phyloP scores from a whole-genome alignment of 92 coral and sea anemone genomes.

The Actinernus sp. region DNA sequence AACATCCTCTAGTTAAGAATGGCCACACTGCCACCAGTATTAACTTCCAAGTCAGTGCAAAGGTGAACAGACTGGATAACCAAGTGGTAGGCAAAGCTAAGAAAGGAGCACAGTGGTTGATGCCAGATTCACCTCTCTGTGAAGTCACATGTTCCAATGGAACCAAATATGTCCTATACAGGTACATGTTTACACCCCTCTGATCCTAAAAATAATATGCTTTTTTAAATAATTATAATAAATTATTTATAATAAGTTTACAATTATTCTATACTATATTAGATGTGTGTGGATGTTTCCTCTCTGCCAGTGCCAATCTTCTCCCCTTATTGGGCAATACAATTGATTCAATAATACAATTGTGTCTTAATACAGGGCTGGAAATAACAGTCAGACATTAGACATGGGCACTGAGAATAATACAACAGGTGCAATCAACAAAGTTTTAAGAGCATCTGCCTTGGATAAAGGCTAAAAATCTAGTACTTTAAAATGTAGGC shows the following conservation, averaged over 20 bases:
- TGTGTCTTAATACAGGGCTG: too few relatives aligned
- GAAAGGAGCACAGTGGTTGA: conserved; percentile 85
- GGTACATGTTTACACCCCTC: conserved; percentile 46
- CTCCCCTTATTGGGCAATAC: too few relatives aligned
- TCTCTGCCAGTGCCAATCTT: neutral
- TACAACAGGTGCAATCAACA: too few relatives aligned
- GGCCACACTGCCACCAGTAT: conserved; percentile 56
- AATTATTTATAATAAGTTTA: too few relatives aligned
- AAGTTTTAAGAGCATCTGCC: too few relatives aligned
- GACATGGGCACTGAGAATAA: too few relatives aligned
- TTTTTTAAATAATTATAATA: neutral
- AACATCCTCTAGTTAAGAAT: conserved; percentile 78
- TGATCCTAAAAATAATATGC: neutral
- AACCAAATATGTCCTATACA: conserved; percentile 72
- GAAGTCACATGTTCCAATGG: conserved; percentile 85
- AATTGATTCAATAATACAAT: too few relatives aligned
- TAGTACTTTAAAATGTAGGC: too few relatives aligned
- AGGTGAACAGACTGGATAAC: conserved; percentile 91
- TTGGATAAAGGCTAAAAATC: too few relatives aligned
- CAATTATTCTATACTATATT: too few relatives aligned
- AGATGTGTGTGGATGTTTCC: too few relatives aligned
- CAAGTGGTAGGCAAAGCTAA: conserved; percentile 95
- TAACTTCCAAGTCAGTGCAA: conserved; percentile 87
- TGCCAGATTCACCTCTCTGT: conserved; percentile 78
- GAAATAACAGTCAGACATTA: too few relatives aligned